Base-by-base conservation (phyloP, 2,113 vertebrate genomes). In the Carassius auratus region DNA sequence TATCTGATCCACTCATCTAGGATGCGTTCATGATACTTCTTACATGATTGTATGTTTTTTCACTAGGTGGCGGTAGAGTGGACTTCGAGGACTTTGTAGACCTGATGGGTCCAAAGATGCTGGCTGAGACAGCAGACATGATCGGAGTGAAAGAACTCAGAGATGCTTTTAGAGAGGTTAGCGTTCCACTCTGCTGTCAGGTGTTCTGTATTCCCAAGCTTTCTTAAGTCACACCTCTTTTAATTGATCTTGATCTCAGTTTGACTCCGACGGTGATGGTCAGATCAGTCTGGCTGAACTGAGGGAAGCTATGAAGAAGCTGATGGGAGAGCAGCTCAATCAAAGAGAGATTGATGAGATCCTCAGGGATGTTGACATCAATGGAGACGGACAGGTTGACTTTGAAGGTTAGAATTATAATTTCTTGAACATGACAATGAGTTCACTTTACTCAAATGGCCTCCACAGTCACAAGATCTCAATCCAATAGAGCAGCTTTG, bases 21-120 rank as follows among this genome's bases (percentile, higher is more conserved):
- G 15, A 0, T 48, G 19, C 10, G 2, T 23, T 15, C 5, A 61
- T 64, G 8, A 59, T n/a, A 30, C 19, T 42, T 33, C 26, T 8
- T 68, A 68, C 26, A 68, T 68, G 6, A 73, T 45, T 42, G 9
- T 15, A 33, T 85, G 19, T 5, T 68, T 74, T 2, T 74, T 76
- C 55, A 87, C 38, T 33, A 99, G 98, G 95, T 19, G 97, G 98
- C 0, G 98, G 98, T 77, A 96, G 96, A 92, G 97, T 99, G 87
- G 97, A 99, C 91, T 98, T 99, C 85, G 98, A 99, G 3, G 98
- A 99, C 88, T 99, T 99, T 7, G 97, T 99, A 90, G 97, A 99
- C 79, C 93, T 99, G 87, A 99, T 99, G 97, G 98, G 97, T 52
- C 98, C 98, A 52, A 99, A 99, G 91, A 96, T 99, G 96, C 91